A percentile compares a stretch with the other conserved stretches of the same genome.
Conservation (phyloP, 1,140 invertebrate species). For the Drosophila carrolli region DNA sequence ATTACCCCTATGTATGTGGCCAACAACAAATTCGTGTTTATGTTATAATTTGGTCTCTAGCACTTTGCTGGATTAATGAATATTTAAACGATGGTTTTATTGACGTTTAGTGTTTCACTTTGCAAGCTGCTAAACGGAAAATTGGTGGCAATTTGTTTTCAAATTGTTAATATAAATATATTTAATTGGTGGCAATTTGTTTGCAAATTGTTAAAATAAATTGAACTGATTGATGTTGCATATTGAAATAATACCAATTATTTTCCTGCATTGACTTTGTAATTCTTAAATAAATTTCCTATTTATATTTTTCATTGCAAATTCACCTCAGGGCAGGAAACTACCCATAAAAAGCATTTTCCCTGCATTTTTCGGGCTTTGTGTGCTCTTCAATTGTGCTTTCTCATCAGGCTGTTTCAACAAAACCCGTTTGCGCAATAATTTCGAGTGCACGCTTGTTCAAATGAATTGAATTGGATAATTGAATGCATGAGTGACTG, state of each 20-base stretch:
- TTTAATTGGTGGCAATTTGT: constrained; percentile 3
- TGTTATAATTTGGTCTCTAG: constrained; percentile 15
- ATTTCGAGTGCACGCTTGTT: constrained; percentile 54
- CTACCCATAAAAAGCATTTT: not conserved
- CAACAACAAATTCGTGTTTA: constrained; percentile 9
- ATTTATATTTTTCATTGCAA: not conserved
- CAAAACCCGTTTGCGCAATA: constrained; percentile 41
- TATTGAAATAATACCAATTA: not conserved
- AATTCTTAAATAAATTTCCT: not conserved
- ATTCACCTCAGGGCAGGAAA: not conserved
- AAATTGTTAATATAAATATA: not conserved
- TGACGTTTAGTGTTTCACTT: constrained; percentile 1
- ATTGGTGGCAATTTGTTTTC: constrained; percentile 16
- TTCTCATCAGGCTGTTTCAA: constrained; percentile 43
- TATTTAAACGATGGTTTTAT: constrained; percentile 8
- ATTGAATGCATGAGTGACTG: constrained; percentile 56
- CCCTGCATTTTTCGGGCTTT: not conserved
- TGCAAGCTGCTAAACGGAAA: not conserved
- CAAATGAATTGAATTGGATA: constrained; percentile 57
- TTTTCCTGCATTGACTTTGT: not conserved
- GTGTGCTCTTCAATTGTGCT: constrained; percentile 28
- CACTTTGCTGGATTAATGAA: constrained; percentile 30
- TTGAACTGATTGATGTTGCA: not conserved
- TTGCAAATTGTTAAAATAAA: constrained; percentile 11
- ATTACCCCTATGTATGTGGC: constrained; percentile 29